phyloP scores from a whole-genome alignment of 2,113 vertebrate species.

The Cranoglanis bouderius region DNA sequence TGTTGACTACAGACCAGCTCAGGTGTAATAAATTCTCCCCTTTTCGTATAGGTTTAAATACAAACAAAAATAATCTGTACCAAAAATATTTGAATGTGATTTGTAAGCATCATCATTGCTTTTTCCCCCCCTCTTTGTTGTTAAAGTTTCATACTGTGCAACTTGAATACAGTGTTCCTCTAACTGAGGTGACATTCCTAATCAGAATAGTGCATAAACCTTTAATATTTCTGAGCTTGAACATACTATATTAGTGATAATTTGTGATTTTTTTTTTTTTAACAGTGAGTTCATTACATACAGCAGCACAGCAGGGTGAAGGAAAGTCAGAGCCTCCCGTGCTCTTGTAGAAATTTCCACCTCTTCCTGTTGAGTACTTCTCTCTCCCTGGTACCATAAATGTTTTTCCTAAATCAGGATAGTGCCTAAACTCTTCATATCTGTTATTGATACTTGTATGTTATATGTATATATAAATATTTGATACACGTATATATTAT shows the following conservation, averaged over 20 bases:
- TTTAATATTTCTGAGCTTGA: conserved; percentile 64
- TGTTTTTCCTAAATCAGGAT: not conserved
- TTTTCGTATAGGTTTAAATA: conserved; percentile 69
- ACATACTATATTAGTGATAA: conserved; percentile 69
- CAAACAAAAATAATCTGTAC: conserved; percentile 82
- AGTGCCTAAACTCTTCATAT: conserved; percentile 1
- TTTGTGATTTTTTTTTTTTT: conserved; percentile 56
- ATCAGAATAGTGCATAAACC: conserved; percentile 71
- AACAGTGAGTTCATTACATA: conserved; percentile 68
- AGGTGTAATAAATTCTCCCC: conserved; percentile 62
- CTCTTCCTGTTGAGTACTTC: not conserved
- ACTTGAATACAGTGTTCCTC: conserved; percentile 45
- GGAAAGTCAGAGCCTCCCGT: not conserved
- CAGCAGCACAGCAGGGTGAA: conserved; percentile 58
- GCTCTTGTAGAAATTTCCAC: not conserved
- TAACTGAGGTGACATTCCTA: conserved; percentile 75
- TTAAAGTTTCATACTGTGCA: not conserved
- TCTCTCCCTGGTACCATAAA: not conserved
- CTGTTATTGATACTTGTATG: conserved; percentile 6
- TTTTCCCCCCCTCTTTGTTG: not conserved
- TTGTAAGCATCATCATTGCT: conserved; percentile 60
- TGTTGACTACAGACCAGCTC: conserved; percentile 31
- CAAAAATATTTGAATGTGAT: conserved; percentile 79
- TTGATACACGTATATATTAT: conserved; percentile 26
- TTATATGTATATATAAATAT: conserved; percentile 24